Evolutionary conservation across 1,140 invertebrate species (phyloP).

Genomic region (Heliothis virescens): DNA sequence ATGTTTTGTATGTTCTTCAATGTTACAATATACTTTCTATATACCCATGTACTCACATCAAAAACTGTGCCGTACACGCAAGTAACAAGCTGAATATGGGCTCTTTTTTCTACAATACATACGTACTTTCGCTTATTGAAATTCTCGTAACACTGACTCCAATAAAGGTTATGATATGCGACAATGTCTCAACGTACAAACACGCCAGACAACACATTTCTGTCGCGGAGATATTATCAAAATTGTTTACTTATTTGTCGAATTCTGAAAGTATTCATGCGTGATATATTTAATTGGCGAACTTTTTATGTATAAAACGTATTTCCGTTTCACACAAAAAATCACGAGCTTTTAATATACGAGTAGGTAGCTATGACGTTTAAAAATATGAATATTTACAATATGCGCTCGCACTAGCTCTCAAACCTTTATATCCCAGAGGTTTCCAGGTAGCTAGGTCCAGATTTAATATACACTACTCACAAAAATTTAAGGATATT

Average conservation of each 20-base stretch:
- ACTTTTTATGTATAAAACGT: not conserved
- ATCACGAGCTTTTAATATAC: too few relatives aligned
- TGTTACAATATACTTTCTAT: too few relatives aligned
- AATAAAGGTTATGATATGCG: conserved; percentile 18
- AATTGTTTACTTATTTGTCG: not conserved
- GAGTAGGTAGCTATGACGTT: too few relatives aligned
- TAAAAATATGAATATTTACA: not conserved
- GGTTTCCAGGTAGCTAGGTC: not conserved
- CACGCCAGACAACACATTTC: not conserved
- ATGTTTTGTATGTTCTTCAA: too few relatives aligned
- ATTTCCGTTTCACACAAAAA: not conserved
- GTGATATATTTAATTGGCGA: not conserved
- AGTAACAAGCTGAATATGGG: not conserved
- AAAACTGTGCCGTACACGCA: not conserved
- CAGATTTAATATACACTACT: not conserved
- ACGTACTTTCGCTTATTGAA: conserved; percentile 27
- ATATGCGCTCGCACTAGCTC: not conserved
- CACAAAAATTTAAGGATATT: too few relatives aligned
- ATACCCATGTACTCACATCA: not conserved
- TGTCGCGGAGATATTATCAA: not conserved
- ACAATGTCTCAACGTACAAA: conserved; percentile 6
- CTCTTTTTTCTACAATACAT: not conserved
- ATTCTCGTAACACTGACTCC: conserved; percentile 14
- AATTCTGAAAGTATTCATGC: not conserved
- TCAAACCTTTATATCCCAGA: not conserved